Base-by-base conservation (phyloP, 2,113 vertebrate genomes). In the Mellivora capensis region DNA sequence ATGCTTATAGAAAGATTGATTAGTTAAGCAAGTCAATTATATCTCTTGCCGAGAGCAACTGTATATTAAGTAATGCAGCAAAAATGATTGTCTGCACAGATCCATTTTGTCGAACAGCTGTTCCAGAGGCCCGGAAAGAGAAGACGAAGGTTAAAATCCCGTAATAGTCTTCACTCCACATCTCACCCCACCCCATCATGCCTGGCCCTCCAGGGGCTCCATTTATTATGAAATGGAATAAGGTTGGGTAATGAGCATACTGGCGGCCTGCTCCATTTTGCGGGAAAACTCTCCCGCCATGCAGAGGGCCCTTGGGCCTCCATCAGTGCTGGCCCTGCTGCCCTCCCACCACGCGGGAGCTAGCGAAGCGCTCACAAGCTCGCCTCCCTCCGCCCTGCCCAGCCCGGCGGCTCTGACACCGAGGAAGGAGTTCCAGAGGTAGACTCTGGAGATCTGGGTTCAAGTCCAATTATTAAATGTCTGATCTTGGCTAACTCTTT, bases 1-100 rank as follows among this genome's bases (percentile, higher is more conserved):
- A 80, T 98, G 98, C 98, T 98, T 99, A 98, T 92, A 98, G 98
- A 98, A 98, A 99, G 99, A 99, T 99, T 98, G 99, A 99, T 99
- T 98, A 99, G 98, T 98, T 98, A 98, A 98, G 98, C 98, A 98
- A 98, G 98, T 99, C 99, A 98, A 99, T 99, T 98, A 98, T 98
- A 98, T 98, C 98, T 98, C 98, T 99, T 98, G 98, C 99, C 97
- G 88, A 98, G 98, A 99, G 98, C 98, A 97, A 98, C 97, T 97
- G 97, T 98, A 98, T 98, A 98, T 98, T 98, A 99, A 99, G 98
- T 98, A 98, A 98, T 98, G 98, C 98, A 98, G 98, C 98, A 98
- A 95, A 93, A 98, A 98, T 98, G 97, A 98, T 98, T 98, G 98
- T 94, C 96, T 97, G 98, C 91, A 98, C 98, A 98, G 98, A 98